Percentiles rank a stretch among this genome's conserved stretches.
These are phyloP conservation scores for Stenichneumon culpator DNA, from an alignment of 2,888 invertebrate genomes.

Conservation along the genomic window DNA sequence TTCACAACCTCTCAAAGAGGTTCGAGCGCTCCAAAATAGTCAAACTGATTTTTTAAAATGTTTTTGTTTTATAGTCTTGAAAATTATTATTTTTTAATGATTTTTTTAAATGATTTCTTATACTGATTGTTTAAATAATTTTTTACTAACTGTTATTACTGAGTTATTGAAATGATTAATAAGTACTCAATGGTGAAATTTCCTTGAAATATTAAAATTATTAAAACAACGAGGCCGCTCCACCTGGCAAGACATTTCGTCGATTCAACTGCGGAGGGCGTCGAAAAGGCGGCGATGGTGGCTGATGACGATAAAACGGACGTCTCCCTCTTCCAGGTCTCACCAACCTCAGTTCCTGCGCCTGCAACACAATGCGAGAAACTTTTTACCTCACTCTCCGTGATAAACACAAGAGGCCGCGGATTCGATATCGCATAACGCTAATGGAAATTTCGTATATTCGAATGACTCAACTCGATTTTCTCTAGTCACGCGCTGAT, in stretches of 20 bases:
- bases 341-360: slow-evolving; percentile 79
- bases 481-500: slow-evolving; percentile 80
- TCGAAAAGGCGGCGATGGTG: slow-evolving; percentile 63
- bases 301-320: slow-evolving; percentile 74
- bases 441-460: slow-evolving; percentile 45
- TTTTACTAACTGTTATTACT: too few species aligned
- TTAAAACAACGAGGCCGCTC: neutral
- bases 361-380: slow-evolving; percentile 72
- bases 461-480: slow-evolving; percentile 72
- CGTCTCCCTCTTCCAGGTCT: slow-evolving; percentile 77
- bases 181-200: neutral
- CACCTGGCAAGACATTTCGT: slow-evolving; percentile 82
- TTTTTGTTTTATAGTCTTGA: too few species aligned
- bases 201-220: neutral
- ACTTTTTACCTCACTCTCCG: slow-evolving; percentile 15
- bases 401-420: slow-evolving; percentile 27
- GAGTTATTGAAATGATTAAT: too few species aligned
- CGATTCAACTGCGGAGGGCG: slow-evolving; percentile 76
- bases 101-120: too few species aligned
- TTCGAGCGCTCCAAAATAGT: neutral
- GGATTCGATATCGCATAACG: slow-evolving; percentile 42
- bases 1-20: neutral
- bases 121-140: too few species aligned
- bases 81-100: too few species aligned
- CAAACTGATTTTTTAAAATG: neutral